These are phyloP conservation scores for Auanema sp. DNA, from an alignment of 2,888 invertebrate genomes.

Conservation along the genomic window DNA sequence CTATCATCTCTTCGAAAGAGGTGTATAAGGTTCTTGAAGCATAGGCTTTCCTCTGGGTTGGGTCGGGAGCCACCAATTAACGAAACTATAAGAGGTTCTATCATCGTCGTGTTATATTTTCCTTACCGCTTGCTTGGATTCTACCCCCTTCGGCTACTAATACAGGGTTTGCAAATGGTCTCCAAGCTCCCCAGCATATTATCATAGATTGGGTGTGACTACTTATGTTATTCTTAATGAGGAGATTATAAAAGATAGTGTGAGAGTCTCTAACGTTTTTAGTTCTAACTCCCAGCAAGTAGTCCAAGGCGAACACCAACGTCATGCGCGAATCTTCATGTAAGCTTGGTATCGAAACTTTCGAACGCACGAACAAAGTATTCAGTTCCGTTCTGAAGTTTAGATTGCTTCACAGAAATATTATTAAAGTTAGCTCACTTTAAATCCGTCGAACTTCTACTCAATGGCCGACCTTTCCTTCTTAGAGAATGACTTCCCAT, in stretches of 20 bases:
- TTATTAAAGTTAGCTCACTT: slow-evolving; percentile 8
- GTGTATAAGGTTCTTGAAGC: slow-evolving; percentile 64
- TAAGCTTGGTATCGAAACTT: slow-evolving; percentile 31
- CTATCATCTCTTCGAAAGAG: slow-evolving; percentile 23
- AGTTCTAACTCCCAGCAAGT: slow-evolving; percentile 40
- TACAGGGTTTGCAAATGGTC: slow-evolving; percentile 63
- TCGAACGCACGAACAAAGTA: slow-evolving; percentile 26
- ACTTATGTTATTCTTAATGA: slow-evolving; percentile 3
- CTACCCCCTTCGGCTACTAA: slow-evolving; percentile 17
- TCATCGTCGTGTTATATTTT: background rate
- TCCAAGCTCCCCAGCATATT: slow-evolving; percentile 67
- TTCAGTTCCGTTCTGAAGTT: slow-evolving; percentile 26
- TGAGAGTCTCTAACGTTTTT: slow-evolving; percentile 19
- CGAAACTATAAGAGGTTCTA: slow-evolving; percentile 28
- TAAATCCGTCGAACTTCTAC: slow-evolving; percentile 27
- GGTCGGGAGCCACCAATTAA: slow-evolving; percentile 66
- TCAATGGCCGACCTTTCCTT: slow-evolving; percentile 24
- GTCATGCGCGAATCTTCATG: slow-evolving; percentile 38
- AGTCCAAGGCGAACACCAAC: slow-evolving; percentile 58
- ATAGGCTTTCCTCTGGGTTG: slow-evolving; percentile 65
- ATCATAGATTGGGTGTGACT: slow-evolving; percentile 28
- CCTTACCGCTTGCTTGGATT: slow-evolving; percentile 4
- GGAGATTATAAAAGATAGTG: slow-evolving; percentile 1
- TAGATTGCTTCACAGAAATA: background rate
- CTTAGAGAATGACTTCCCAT: slow-evolving; percentile 26